phyloP scores from a whole-genome alignment of 2,888 invertebrate species.

The Trichopria drosophilae region DNA sequence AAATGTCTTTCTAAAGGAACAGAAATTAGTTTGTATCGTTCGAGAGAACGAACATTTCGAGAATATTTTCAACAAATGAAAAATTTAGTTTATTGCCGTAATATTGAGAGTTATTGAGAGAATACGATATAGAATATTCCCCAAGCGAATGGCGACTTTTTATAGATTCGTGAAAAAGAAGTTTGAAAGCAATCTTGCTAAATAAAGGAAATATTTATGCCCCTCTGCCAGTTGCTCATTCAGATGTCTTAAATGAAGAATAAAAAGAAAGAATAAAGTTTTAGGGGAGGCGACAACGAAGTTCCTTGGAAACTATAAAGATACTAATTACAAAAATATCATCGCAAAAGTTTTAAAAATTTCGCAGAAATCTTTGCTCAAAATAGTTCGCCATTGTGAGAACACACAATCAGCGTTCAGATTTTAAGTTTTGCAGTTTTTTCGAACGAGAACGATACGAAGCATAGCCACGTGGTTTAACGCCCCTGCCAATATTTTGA shows the following conservation, averaged over 20 bases:
- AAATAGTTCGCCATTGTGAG: no score
- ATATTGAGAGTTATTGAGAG: background rate
- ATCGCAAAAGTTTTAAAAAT: constrained; percentile 33
- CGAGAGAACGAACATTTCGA: background rate
- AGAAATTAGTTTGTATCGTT: background rate
- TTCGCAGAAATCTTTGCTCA: constrained; percentile 12
- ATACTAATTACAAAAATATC: constrained; percentile 26
- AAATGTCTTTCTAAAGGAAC: background rate
- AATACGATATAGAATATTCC: background rate
- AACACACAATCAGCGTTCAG: no score
- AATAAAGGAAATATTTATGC: constrained; percentile 1
- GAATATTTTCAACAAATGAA: background rate
- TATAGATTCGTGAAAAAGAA: background rate
- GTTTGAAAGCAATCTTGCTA: no score
- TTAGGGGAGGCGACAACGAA: constrained; percentile 28
- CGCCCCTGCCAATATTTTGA: no score
- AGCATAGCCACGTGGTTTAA: no score
- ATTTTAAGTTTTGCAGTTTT: no score
- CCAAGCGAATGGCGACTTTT: constrained; percentile 2
- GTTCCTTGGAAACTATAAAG: constrained; percentile 31
- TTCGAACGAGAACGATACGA: no score
- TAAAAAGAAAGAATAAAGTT: no score
- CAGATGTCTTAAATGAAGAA: no score
- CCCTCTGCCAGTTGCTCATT: no score
- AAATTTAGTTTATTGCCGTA: background rate